Base-by-base conservation (phyloP, 2,888 invertebrate genomes). In the Brachypalpus laphriformis region DNA sequence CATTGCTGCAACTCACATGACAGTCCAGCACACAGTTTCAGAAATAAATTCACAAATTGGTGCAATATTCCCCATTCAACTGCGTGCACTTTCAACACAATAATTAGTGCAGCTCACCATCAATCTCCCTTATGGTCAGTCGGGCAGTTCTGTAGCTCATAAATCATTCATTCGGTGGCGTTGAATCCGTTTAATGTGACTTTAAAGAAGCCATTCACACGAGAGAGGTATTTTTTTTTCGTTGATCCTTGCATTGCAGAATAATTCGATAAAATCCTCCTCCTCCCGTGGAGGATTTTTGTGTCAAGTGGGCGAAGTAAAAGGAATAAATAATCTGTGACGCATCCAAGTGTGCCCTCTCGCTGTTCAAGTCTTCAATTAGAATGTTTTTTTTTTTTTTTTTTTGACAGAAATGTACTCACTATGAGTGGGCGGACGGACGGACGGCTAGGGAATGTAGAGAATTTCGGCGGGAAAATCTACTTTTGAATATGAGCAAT, bases 31-130 rank as follows among this genome's bases (percentile, higher is more conserved):
- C 9, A n/a, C 8, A 49, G 34, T 28, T 45, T 40, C 57, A 11
- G 14, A 57, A 40, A 22, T 37, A 40, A 37, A 37, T 40, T 20
- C 61, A 28, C 45, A 18, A 54, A 40, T 57, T 5, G n/a, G 14
- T 40, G 20, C 40, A 42, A 65, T 14, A 42, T 25, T 42, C 11
- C 4, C 18, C 18, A 18, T 63, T 63, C 56, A 71, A 59, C 22
- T 68, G 82, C 56, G 56, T 78, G 56, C 78, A 63, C 56, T 83
- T 83, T 83, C 80, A 78, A 83, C 80, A 80, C 70, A 70, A 80
- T 80, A 78, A 71, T 83, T 83, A 75, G 78, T 70, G 74, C 70
- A 80, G 34, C 47, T 70, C 45, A 49, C 63, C 83, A 82, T 82
- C 70, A 75, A 82, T 82, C 81, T 72, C 42, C 28, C 14, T 9